A percentile compares a stretch with the other conserved stretches of the same genome.
Conservation (phyloP, 1,140 invertebrate species). For the Elysia chlorotica region DNA sequence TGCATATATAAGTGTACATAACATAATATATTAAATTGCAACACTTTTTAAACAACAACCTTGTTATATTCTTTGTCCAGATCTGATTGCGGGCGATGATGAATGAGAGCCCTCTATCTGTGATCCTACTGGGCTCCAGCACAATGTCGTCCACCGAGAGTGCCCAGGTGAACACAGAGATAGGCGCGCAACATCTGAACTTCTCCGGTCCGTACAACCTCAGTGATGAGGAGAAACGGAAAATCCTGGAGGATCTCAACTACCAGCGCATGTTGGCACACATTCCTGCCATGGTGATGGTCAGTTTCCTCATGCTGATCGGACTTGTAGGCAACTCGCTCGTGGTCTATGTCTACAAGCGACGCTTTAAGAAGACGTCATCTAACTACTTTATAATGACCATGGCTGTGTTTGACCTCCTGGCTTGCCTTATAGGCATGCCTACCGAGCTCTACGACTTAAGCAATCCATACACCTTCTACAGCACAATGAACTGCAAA, state of each 20-base stretch:
- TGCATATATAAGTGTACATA: no score
- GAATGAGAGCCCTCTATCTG: no score
- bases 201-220: no score
- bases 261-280: conserved; percentile 32
- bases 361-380: conserved; percentile 40
- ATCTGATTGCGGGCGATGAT: no score
- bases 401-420: conserved; percentile 47
- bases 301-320: conserved; percentile 36
- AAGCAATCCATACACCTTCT: conserved; percentile 43
- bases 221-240: no score
- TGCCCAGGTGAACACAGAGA: no score
- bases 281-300: conserved; percentile 41
- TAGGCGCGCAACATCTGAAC: no score
- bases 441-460: conserved; percentile 45
- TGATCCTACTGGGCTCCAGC: no score
- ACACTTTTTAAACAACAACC: no score
- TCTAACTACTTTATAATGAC: conserved; percentile 49
- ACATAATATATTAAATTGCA: no score
- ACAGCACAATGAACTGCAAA: conserved; percentile 39
- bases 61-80: no score
- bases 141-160: no score
- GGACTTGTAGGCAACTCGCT: conserved; percentile 42
- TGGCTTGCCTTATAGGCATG: conserved; percentile 44
- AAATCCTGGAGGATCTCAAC: conserved; percentile 26
- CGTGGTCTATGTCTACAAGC: conserved; percentile 42